Conservation (phyloP, 2,797 vertebrate species). For the Anguilla megastoma region DNA sequence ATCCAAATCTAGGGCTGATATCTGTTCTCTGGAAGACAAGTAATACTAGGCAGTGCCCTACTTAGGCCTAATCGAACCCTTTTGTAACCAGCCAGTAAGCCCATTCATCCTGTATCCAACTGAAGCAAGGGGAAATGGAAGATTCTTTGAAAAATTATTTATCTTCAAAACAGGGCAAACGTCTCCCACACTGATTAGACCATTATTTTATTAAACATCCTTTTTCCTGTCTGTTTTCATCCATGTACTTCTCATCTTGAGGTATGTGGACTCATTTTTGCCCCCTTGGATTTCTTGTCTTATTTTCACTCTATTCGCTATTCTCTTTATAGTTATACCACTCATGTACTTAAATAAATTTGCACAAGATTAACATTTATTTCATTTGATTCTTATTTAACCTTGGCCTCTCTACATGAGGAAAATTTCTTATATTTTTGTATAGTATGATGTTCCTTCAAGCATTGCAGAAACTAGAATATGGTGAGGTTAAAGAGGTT, state of each 20-base stretch:
- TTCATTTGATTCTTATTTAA: not conserved
- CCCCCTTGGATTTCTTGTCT: not conserved
- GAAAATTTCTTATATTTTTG: not conserved
- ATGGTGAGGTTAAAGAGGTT: not conserved
- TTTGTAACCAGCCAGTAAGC: not conserved
- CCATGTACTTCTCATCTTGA: not conserved
- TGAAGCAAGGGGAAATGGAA: not conserved
- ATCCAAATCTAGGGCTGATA: not conserved
- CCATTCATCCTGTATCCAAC: not conserved
- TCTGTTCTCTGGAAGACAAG: not conserved
- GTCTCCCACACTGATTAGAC: not conserved
- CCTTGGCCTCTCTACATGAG: not conserved
- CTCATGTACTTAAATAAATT: not conserved
- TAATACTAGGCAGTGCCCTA: not conserved
- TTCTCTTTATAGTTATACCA: not conserved
- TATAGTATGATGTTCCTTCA: not conserved
- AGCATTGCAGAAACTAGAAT: not conserved
- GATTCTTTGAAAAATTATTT: not conserved
- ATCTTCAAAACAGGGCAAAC: not conserved
- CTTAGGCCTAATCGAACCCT: not conserved
- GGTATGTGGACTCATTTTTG: not conserved
- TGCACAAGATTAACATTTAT: not conserved
- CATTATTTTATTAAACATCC: not conserved
- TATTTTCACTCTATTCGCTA: not conserved
- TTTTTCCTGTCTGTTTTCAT: not conserved